Base-by-base conservation (phyloP, 2,797 vertebrate species). In the Passerculus sandwichensis region DNA sequence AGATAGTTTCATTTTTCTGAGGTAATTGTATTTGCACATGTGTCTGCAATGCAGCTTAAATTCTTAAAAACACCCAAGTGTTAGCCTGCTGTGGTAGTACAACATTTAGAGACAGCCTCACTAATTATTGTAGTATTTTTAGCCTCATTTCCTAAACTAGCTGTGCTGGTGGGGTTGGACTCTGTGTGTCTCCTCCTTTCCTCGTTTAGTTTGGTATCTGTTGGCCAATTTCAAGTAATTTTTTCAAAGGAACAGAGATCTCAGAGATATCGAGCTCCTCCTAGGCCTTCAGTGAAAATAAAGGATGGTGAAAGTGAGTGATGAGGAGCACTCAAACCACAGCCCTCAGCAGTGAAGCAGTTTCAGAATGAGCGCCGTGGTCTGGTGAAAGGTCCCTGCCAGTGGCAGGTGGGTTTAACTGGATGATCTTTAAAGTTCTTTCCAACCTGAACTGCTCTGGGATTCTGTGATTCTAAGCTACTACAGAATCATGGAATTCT, bases 11-110 rank as follows among this genome's bases (percentile, higher is more conserved):
- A 14, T 67, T 91, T 87, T 80, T 71, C 47, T 56, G 17, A 42
- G 50, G 57, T 88, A 53, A 85, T 89, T 85, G 42, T 69, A 70
- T 92, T 92, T 92, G 40, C 91, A 85, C 20, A 1, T 79, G 66
- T 72, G 78, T 34, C 85, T 69, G 71, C 56, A 81, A 0, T 21
- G 47, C 23, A 51, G 50, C 56, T 85, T 76, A 18, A 61, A 61
- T 78, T 89, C 84, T 74, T 74, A 44, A 74, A 74, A 84, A 71
- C 60, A 71, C 62, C 80, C 38, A 50, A 62, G 60, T 5, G 5
- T 73, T 29, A 72, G 26, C n/a, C 25, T 66, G 26, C 42, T 75
- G 56, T 44, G 51, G 51, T 70, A 75, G 38, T 23, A 14, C 18
- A 48, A 16, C 32, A 1, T 75, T 81, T 81, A 67, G 84, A 72